A percentile compares a stretch with the other conserved stretches of the same genome.
These are phyloP conservation scores for Acanthococcus lagerstroemiae DNA, from an alignment of 2,888 invertebrate species.

Conservation along the genomic window DNA sequence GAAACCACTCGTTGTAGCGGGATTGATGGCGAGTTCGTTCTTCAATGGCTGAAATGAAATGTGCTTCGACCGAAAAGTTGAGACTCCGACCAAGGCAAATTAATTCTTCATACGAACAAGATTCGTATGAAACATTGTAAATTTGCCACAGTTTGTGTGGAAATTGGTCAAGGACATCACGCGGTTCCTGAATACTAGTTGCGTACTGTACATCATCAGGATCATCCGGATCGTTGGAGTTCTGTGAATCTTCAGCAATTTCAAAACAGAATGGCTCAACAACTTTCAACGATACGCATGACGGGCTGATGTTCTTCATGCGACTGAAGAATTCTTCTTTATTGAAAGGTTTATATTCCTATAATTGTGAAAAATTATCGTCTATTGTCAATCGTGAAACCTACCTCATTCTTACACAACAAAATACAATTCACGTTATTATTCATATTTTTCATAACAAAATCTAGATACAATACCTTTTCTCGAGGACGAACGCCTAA, in stretches of 20 bases:
- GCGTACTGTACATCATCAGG: neutral
- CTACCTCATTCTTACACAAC: neutral
- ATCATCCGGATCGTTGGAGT: no score
- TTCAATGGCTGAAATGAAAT: neutral
- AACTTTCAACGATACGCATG: conserved; percentile 1
- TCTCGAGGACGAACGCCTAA: no score
- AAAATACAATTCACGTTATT: conserved; percentile 1
- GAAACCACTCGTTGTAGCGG: neutral
- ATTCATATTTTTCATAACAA: no score
- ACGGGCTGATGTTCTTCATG: neutral
- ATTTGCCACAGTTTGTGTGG: neutral
- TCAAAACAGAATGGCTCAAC: conserved; percentile 1
- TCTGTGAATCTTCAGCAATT: neutral
- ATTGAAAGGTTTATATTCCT: neutral
- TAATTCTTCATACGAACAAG: neutral
- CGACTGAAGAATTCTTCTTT: neutral
- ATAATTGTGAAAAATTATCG: no score
- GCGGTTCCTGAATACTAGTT: no score
- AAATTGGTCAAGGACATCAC: neutral
- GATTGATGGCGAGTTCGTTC: neutral
- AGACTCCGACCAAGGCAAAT: neutral
- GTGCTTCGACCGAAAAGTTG: neutral
- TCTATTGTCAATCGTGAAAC: no score
- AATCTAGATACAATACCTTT: no score
- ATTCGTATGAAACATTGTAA: conserved; percentile 1